Percentiles rank a stretch among this genome's conserved stretches.
These are phyloP conservation scores for Pardalotus punctatus DNA, from an alignment of 2,113 vertebrate species.

Conservation along the genomic window DNA sequence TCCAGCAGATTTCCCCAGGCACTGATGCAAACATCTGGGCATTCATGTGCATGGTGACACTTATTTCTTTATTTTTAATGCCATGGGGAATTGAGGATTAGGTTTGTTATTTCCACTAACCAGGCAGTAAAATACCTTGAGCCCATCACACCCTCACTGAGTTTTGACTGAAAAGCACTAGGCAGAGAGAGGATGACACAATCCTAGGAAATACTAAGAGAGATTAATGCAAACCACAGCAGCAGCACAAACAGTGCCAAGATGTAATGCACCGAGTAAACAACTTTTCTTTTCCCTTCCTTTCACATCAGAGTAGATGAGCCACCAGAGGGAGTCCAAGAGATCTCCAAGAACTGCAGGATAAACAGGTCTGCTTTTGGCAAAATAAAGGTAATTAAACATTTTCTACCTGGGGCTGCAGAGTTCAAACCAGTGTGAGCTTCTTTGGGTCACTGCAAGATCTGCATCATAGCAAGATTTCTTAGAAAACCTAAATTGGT, in stretches of 20 bases:
- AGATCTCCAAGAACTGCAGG: background rate
- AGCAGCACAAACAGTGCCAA: background rate
- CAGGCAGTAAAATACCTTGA: background rate
- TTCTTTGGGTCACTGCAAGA: background rate
- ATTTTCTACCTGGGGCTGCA: background rate
- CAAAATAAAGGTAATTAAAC: conserved; percentile 44
- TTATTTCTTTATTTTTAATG: conserved; percentile 38
- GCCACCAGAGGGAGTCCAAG: conserved; percentile 66
- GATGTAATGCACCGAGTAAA: background rate
- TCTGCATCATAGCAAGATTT: background rate
- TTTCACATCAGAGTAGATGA: background rate
- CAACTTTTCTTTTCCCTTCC: background rate
- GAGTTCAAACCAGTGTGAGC: background rate
- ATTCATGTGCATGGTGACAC: background rate
- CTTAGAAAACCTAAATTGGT: background rate
- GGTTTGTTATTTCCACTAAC: conserved; percentile 13
- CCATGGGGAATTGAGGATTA: background rate
- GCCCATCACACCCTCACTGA: background rate
- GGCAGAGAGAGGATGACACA: background rate
- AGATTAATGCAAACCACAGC: background rate
- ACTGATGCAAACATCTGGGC: conserved; percentile 9
- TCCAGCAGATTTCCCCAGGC: background rate
- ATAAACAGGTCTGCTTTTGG: conserved; percentile 5
- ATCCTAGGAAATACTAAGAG: background rate
- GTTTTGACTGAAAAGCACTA: background rate